A percentile compares a stretch with the other conserved stretches of the same genome.
Evolutionary conservation across 1,140 invertebrate species (phyloP).

Genomic region (Rhagoletis zephyria): DNA sequence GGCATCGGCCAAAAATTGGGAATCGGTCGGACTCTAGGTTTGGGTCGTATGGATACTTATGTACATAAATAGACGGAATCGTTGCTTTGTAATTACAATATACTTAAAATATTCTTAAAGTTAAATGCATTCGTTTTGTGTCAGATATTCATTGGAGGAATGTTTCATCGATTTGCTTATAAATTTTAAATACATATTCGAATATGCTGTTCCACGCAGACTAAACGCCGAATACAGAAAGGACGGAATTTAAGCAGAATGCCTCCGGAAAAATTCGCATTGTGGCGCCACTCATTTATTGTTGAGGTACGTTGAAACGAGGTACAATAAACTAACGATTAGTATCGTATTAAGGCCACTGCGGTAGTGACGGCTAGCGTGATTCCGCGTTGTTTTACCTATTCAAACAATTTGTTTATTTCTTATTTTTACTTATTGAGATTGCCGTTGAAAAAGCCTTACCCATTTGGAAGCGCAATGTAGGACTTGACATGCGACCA

Average conservation of each 20-base stretch:
- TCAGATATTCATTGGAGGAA: not conserved
- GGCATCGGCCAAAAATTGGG: too few species aligned
- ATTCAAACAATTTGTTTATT: slow-evolving; percentile 72
- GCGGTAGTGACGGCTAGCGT: slow-evolving; percentile 63
- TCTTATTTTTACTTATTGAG: not conserved
- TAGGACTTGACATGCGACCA: slow-evolving; percentile 95
- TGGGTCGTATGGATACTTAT: not conserved
- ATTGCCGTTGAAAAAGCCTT: slow-evolving; percentile 60
- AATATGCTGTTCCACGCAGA: not conserved
- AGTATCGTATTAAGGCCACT: slow-evolving; percentile 67
- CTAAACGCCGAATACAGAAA: not conserved
- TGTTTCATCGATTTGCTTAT: not conserved
- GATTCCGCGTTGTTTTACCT: slow-evolving; percentile 76
- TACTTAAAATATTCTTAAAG: slow-evolving; percentile 6
- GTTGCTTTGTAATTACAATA: slow-evolving; percentile 12
- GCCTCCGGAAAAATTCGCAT: not conserved
- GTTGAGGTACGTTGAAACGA: slow-evolving; percentile 27
- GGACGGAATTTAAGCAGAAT: slow-evolving; percentile 51
- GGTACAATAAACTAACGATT: slow-evolving; percentile 59
- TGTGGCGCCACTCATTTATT: slow-evolving; percentile 23
- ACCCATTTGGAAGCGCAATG: slow-evolving; percentile 90
- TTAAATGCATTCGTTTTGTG: slow-evolving; percentile 36
- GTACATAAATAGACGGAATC: slow-evolving; percentile 17
- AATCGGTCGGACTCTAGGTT: too few species aligned
- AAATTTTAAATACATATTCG: slow-evolving; percentile 1